Evolutionary conservation across 2,888 invertebrate genomes (phyloP).

Genomic region (Apotomis capreana): DNA sequence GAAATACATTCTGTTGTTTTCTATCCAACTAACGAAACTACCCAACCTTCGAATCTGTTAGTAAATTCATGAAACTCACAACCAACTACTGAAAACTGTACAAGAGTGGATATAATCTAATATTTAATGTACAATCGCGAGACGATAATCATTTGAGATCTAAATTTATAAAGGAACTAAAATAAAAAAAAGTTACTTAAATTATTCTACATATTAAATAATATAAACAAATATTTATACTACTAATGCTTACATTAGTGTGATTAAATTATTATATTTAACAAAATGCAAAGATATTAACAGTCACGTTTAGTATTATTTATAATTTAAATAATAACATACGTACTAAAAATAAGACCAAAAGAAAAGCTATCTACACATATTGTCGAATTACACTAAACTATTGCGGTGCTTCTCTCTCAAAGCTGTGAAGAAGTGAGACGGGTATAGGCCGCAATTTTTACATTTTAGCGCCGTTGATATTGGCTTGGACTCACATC

Average conservation of each 20-base stretch:
- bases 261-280: conserved; percentile 29
- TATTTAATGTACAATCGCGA: conserved; percentile 63
- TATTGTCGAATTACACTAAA: conserved; percentile 11
- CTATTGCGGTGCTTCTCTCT: conserved; percentile 15
- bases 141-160: conserved; percentile 69
- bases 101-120: conserved; percentile 45
- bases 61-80: conserved; percentile 61
- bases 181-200: conserved; percentile 47
- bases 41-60: conserved; percentile 9
- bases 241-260: conserved; percentile 27
- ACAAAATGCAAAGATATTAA: conserved; percentile 15
- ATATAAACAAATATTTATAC: conserved; percentile 33
- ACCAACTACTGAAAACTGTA: conserved; percentile 56
- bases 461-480: neutral
- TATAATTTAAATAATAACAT: conserved; percentile 9
- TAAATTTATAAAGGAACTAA: conserved; percentile 68
- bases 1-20: neutral
- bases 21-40: conserved; percentile 4
- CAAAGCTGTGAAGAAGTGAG: conserved; percentile 12
- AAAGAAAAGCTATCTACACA: conserved; percentile 15
- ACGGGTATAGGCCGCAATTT: neutral
- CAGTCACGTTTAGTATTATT: neutral
- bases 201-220: conserved; percentile 48
- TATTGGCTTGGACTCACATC: neutral
- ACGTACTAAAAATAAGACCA: neutral